Evolutionary conservation across 2,797 vertebrate genomes (phyloP), one percentile per base, ranked within the genome.

Genomic region (Platalea minor): DNA sequence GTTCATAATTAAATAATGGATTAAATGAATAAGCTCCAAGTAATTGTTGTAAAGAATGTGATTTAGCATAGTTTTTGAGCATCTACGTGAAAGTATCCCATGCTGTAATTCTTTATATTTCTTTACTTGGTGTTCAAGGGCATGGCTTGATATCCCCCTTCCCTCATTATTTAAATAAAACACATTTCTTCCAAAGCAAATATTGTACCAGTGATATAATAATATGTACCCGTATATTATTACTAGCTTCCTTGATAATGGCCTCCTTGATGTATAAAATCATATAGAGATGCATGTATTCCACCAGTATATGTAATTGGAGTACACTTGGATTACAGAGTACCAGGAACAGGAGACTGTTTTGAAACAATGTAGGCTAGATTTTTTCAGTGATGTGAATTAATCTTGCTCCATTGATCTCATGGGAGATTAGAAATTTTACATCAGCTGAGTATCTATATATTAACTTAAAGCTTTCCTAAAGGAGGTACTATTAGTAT

Each of bases 1-100:
- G 91, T 88, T 97, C 1, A 24, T 96, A 97, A 98, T 98, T 97
- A 98, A 97, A 94, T 96, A 96, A 89, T 33, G 95, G 90, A 97
- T 96, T 95, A 90, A 97, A 97, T 75, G 33, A 97, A 89, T 91
- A 93, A 89, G 68, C 67, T 78, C 24, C 29, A 86, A 93, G 82
- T 95, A 7, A 65, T 92, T 96, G 95, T 95, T 96, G 41, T 76
- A 61, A 95, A 84, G n/a, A 70, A 28, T 69, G 21, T 67, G 82
- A 90, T 95, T 86, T 92, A 59, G 63, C 53, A 77, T 78, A 54
- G 70, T 29, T 94, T 94, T 93, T 57, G 65, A 87, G 73, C 39
- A 70, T 80, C 87, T 80, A 39, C 43, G 43, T 78, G 82, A 76
- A 92, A 86, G 17, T 14, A 73, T 76, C 57, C 29, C 14, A 13